phyloP scores from a whole-genome alignment of 2,113 vertebrate genomes.

The Alouatta palliata region DNA sequence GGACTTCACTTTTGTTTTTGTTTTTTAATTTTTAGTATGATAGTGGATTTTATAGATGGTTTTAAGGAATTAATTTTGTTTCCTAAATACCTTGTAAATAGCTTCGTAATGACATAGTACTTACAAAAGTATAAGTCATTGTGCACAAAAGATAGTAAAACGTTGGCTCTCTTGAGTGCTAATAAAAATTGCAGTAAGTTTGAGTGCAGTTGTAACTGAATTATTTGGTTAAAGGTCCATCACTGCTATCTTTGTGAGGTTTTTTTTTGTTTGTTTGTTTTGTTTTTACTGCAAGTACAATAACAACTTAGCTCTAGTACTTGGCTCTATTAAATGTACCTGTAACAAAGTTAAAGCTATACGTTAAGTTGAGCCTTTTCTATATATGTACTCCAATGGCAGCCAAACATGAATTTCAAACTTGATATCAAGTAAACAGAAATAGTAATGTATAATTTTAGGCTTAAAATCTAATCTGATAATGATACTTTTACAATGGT shows the following conservation, averaged over 20 bases:
- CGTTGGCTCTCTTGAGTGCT: slow-evolving; percentile 56
- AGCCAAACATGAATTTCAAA: slow-evolving; percentile 46
- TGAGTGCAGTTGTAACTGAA: slow-evolving; percentile 50
- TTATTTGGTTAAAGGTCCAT: slow-evolving; percentile 34
- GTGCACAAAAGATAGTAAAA: slow-evolving; percentile 48
- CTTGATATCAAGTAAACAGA: slow-evolving; percentile 55
- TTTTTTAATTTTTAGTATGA: slow-evolving; percentile 53
- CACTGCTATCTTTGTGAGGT: background rate
- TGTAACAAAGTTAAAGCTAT: background rate
- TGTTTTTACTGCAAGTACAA: slow-evolving; percentile 50
- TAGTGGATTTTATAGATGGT: slow-evolving; percentile 62
- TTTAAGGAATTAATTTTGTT: slow-evolving; percentile 56
- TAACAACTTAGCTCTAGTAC: slow-evolving; percentile 56
- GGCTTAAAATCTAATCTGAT: slow-evolving; percentile 39
- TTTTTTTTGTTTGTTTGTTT: too few relatives aligned
- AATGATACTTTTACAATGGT: slow-evolving; percentile 55
- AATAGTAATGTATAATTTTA: slow-evolving; percentile 42
- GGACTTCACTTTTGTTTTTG: slow-evolving; percentile 68
- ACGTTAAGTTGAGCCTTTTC: slow-evolving; percentile 11
- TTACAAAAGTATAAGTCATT: slow-evolving; percentile 46
- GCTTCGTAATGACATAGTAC: slow-evolving; percentile 51
- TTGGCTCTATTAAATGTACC: slow-evolving; percentile 54
- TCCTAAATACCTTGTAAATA: slow-evolving; percentile 67
- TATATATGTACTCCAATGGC: slow-evolving; percentile 7
- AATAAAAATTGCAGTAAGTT: slow-evolving; percentile 52